phyloP scores from a whole-genome alignment of 2,113 vertebrate genomes.

The Patagioenas fasciata region DNA sequence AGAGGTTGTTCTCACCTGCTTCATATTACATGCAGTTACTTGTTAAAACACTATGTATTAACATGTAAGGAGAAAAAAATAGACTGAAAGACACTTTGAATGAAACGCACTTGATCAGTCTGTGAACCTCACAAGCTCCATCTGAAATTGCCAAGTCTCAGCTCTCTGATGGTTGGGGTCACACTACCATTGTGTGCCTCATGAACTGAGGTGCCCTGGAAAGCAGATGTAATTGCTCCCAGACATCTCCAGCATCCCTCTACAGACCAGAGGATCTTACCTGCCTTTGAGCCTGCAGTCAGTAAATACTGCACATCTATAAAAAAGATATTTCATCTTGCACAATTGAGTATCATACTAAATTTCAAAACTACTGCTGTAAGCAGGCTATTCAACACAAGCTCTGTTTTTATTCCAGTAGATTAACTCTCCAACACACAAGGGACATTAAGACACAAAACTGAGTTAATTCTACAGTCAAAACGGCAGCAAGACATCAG shows the following conservation, averaged over 20 bases:
- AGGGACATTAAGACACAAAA: neutral
- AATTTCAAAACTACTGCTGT: neutral
- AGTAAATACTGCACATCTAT: neutral
- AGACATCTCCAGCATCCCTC: neutral
- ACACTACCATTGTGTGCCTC: neutral
- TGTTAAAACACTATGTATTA: neutral
- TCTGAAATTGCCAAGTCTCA: neutral
- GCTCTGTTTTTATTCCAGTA: constrained; percentile 34
- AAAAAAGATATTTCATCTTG: neutral
- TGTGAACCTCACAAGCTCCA: neutral
- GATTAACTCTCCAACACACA: constrained; percentile 15
- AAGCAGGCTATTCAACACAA: neutral
- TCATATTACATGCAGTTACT: neutral
- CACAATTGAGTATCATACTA: neutral
- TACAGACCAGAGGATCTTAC: neutral
- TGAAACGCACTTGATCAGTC: neutral
- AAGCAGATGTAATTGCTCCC: neutral
- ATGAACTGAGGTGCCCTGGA: neutral
- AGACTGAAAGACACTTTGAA: neutral
- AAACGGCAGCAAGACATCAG: constrained; percentile 4
- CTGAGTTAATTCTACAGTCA: neutral
- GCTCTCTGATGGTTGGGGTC: neutral
- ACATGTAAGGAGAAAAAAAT: neutral
- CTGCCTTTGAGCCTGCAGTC: neutral
- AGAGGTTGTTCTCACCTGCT: neutral